phyloP scores from a whole-genome alignment of 2,888 invertebrate species.

The Geophilus truncorum region DNA sequence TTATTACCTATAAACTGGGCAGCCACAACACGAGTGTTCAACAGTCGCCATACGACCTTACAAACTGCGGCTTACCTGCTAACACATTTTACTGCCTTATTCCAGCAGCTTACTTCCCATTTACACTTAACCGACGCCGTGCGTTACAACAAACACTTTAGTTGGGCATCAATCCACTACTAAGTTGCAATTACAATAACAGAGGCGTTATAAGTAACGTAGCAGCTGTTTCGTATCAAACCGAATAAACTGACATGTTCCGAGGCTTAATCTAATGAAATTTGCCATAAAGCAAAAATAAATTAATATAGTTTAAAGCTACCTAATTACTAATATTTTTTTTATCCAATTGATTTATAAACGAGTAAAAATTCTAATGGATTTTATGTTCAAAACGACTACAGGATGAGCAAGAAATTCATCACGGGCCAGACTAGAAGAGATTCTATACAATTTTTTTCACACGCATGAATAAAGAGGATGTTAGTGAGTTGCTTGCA shows the following conservation, averaged over 20 bases:
- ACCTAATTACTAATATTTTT: not conserved
- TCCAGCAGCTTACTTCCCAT: not conserved
- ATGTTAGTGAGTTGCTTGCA: not conserved
- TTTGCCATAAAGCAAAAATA: not conserved
- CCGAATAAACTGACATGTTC: not conserved
- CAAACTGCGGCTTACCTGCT: not conserved
- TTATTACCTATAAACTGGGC: conserved; percentile 14
- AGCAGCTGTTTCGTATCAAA: not conserved
- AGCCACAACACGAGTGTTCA: not conserved
- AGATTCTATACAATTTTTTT: not conserved
- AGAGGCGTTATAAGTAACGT: not conserved
- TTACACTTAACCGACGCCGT: not conserved
- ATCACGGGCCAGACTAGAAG: not conserved
- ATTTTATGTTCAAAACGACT: not conserved
- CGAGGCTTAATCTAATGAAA: not conserved
- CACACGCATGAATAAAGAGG: conserved; percentile 2
- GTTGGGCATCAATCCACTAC: not conserved
- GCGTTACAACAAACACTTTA: not conserved
- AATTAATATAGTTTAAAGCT: not conserved
- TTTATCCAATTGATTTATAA: not conserved
- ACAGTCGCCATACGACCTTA: not conserved
- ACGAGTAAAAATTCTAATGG: not conserved
- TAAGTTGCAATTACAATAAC: not conserved
- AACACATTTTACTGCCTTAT: not conserved
- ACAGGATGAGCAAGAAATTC: not conserved